Evolutionary conservation across 2,113 vertebrate species (phyloP), one percentile per base, ranked within the genome.

Genomic region (Chloebia gouldiae): DNA sequence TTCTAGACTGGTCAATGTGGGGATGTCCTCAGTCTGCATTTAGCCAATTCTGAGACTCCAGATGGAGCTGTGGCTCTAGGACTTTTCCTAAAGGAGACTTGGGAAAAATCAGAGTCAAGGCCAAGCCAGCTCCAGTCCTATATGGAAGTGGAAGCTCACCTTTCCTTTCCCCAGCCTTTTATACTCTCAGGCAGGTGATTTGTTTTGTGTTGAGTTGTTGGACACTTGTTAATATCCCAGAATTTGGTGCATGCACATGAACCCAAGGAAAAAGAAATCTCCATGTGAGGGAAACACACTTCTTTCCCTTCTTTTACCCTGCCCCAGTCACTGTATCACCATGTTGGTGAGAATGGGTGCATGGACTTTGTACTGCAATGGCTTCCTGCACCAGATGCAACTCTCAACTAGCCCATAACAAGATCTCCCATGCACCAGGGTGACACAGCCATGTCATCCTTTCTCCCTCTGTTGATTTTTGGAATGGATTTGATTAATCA

Each of bases 281-380:
- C 42, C 5, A 1, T 5, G 4, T 49, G 37, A 90, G 54, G 40
- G 45, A 80, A 65, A 16, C 3, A 3, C 4, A 20, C 5, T 66
- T 73, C 30, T 54, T 80, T 53, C 7, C 21, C 8, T 42, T 37
- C 1, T 20, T 60, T 6, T 4, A 2, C 1, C 1, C 4, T 7
- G 12, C 40, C 13, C 40, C 10, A 1, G 11, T n/a, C 45, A 21
- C 39, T 2, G 1, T 15, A 15, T 57, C 30, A 20, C 35, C 10
- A 2, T 2, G 2, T 44, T 76, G 9, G 21, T 64, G 11, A n/a
- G 23, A 24, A 23, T 13, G 31, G 4, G 5, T 35, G 13, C 6
- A 18, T 2, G 10, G 24, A 13, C 28, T 2, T 3, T 25, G 50
- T 9, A 1, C 65, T 71, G 37, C 40, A 63, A 9, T 4, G 8